Evolutionary conservation across 2,113 vertebrate species (phyloP).

Genomic region (Dendrocopos noguchii): DNA sequence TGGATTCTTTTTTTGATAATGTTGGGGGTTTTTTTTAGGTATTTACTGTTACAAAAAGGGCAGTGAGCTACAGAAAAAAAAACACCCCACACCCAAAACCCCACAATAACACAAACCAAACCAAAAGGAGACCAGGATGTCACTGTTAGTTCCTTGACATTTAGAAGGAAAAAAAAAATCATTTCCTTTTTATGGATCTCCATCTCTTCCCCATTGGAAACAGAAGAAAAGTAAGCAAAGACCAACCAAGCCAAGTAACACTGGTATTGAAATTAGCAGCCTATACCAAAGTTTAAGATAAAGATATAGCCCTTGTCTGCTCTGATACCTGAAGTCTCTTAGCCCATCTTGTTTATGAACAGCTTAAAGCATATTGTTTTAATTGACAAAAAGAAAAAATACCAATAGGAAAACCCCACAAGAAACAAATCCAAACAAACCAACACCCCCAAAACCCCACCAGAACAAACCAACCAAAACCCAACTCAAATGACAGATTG

Average conservation of each 20-base stretch:
- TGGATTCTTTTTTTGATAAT: not conserved
- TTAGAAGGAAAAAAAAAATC: not conserved
- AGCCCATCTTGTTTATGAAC: not conserved
- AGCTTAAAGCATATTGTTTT: not conserved
- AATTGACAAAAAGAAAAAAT: not conserved
- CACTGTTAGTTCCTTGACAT: not conserved
- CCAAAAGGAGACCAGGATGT: not conserved
- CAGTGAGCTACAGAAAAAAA: not conserved
- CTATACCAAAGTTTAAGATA: not conserved
- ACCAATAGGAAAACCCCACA: too few species aligned
- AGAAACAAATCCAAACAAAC: too few species aligned
- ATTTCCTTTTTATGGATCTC: not conserved
- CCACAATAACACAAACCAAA: too few species aligned
- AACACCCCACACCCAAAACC: too few species aligned
- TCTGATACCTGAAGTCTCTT: not conserved
- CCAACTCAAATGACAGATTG: not conserved
- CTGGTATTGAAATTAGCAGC: not conserved
- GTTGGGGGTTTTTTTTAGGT: not conserved
- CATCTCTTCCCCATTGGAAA: not conserved
- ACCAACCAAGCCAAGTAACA: not conserved
- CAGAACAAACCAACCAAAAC: not conserved
- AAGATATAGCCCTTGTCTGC: not conserved
- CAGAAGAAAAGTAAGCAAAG: not conserved
- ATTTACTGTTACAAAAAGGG: not conserved
- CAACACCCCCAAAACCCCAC: too few species aligned